A percentile compares a stretch with the other conserved stretches of the same genome.
These are phyloP conservation scores for Sorex maritimensis DNA, from an alignment of 2,797 vertebrate genomes.

Conservation along the genomic window DNA sequence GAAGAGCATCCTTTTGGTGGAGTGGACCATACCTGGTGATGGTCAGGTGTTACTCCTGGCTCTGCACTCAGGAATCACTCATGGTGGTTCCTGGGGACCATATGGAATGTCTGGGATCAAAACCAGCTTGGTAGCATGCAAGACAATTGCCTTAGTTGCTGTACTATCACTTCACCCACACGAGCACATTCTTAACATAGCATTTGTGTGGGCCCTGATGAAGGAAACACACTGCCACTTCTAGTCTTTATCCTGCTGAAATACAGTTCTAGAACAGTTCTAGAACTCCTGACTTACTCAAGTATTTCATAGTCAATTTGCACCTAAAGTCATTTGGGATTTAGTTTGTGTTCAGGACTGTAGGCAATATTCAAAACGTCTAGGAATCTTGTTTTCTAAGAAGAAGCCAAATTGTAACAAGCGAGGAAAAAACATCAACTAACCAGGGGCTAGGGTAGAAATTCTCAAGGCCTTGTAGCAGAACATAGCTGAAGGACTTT, in stretches of 20 bases:
- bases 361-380: neutral
- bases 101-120: too few species aligned
- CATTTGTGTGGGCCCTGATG: neutral
- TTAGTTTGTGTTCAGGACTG: neutral
- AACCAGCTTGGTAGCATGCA: too few species aligned
- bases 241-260: neutral
- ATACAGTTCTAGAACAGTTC: neutral
- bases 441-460: neutral
- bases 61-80: too few species aligned
- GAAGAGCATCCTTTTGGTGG: neutral
- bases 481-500: neutral
- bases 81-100: too few species aligned
- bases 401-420: neutral
- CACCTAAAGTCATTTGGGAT: neutral
- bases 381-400: constrained; percentile 5
- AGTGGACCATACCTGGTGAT: too few species aligned
- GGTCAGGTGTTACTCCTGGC: too few species aligned
- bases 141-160: too few species aligned
- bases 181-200: neutral
- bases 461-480: neutral
- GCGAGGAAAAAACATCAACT: neutral
- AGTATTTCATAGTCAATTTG: neutral
- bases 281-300: neutral
- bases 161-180: too few species aligned
- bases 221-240: neutral